Evolutionary conservation across 2,888 invertebrate species (phyloP).

Genomic region (Pteria penguin): DNA sequence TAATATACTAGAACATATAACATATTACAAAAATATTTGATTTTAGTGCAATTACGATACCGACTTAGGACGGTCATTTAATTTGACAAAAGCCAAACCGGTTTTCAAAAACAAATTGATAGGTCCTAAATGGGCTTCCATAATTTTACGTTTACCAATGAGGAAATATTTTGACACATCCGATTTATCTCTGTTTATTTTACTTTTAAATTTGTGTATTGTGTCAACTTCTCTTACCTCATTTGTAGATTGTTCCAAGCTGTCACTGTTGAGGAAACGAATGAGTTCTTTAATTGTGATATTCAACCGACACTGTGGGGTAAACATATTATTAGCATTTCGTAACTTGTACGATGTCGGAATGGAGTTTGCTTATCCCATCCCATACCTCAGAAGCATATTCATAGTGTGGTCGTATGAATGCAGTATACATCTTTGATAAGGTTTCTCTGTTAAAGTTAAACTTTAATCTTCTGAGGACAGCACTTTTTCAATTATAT

Average conservation of each 20-base stretch:
- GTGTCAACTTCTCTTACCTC: not conserved
- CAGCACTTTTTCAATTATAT: not conserved
- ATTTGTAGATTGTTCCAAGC: not conserved
- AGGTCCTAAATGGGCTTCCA: constrained; percentile 6
- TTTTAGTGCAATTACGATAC: no score
- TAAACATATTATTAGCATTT: not conserved
- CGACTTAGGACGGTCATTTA: no score
- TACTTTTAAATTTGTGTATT: not conserved
- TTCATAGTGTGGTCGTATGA: constrained; percentile 10
- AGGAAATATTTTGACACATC: not conserved
- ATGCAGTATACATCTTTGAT: constrained; percentile 3
- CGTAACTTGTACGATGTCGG: not conserved
- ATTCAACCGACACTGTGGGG: not conserved
- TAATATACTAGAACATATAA: no score
- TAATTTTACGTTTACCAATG: not conserved
- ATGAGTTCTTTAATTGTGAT: not conserved
- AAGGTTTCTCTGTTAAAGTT: not conserved
- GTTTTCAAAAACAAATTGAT: no score
- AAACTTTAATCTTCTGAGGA: constrained; percentile 29
- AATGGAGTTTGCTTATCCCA: not conserved
- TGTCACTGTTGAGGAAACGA: not conserved
- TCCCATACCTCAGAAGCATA: constrained; percentile 26
- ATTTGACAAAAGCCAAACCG: no score
- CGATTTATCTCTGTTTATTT: not conserved
- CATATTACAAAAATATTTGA: no score